Evolutionary conservation across 2,113 vertebrate species (phyloP).

Genomic region (Corythornis madagascariensis): DNA sequence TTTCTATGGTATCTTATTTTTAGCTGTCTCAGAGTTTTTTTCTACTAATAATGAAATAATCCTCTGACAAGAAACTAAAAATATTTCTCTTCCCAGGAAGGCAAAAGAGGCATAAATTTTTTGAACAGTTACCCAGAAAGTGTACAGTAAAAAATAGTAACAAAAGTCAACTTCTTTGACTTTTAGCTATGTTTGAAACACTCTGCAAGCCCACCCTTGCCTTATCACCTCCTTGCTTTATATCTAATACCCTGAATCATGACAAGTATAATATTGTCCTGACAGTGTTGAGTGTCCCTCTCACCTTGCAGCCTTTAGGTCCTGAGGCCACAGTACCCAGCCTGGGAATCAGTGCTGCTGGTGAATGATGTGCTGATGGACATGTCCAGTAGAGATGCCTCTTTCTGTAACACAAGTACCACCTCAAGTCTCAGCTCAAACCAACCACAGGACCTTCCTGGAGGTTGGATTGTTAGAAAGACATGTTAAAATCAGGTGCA

Average conservation of each 20-base stretch:
- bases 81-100: background rate
- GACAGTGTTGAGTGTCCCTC: fast-evolving
- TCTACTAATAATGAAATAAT: background rate
- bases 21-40: background rate
- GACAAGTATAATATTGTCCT: background rate
- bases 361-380: background rate
- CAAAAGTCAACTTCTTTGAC: background rate
- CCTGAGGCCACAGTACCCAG: background rate
- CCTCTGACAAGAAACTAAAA: background rate
- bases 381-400: background rate
- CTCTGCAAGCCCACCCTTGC: background rate
- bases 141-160: background rate
- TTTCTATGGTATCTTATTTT: background rate
- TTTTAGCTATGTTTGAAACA: background rate
- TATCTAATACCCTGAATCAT: background rate
- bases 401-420: background rate
- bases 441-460: background rate
- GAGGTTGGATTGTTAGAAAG: background rate
- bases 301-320: background rate
- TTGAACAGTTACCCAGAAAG: background rate
- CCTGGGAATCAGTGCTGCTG: background rate
- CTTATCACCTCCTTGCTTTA: background rate
- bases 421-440: background rate
- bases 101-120: background rate
- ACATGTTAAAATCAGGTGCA: background rate